Conservation (phyloP, 92 coral and sea anemone species). For the Heliopora coerulea region DNA sequence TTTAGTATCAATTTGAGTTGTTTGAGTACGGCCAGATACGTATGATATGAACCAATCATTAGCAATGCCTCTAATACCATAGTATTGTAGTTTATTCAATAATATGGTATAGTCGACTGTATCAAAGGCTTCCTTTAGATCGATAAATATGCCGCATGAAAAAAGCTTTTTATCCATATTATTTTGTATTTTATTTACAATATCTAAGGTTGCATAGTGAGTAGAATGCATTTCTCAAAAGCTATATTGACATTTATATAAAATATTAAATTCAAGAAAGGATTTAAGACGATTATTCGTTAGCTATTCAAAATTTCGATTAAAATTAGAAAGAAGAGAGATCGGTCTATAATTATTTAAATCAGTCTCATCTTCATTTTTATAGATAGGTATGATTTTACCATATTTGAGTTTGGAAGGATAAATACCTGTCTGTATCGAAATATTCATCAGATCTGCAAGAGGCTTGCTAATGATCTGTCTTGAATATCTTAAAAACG, state of each 20-base stretch:
- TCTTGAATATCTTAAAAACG: slow-evolving; percentile 33
- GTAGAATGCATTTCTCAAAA: slow-evolving; percentile 41
- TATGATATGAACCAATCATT: too few species aligned
- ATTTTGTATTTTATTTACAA: slow-evolving; percentile 28
- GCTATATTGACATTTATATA: slow-evolving; percentile 38
- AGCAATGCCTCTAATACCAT: too few species aligned
- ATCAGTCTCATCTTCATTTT: slow-evolving; percentile 36
- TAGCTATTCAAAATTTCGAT: slow-evolving; percentile 43
- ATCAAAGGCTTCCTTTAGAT: slow-evolving; percentile 17
- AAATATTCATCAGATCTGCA: slow-evolving; percentile 29
- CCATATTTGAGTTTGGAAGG: slow-evolving; percentile 49
- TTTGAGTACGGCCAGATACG: too few species aligned
- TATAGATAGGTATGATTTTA: slow-evolving; percentile 39
- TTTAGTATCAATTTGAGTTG: too few species aligned
- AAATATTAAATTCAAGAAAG: slow-evolving; percentile 22
- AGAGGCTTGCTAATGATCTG: slow-evolving; percentile 17
- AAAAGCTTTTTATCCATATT: slow-evolving; percentile 9
- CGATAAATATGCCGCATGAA: slow-evolving; percentile 15
- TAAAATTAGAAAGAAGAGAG: slow-evolving; percentile 16
- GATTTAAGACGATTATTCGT: slow-evolving; percentile 19
- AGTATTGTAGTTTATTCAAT: too few species aligned
- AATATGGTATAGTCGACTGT: slow-evolving; percentile 11
- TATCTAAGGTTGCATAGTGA: slow-evolving; percentile 47
- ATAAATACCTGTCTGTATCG: slow-evolving; percentile 39
- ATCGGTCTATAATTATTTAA: slow-evolving; percentile 37